Conservation (phyloP, 2,797 vertebrate species). For the Bufotes viridis region DNA sequence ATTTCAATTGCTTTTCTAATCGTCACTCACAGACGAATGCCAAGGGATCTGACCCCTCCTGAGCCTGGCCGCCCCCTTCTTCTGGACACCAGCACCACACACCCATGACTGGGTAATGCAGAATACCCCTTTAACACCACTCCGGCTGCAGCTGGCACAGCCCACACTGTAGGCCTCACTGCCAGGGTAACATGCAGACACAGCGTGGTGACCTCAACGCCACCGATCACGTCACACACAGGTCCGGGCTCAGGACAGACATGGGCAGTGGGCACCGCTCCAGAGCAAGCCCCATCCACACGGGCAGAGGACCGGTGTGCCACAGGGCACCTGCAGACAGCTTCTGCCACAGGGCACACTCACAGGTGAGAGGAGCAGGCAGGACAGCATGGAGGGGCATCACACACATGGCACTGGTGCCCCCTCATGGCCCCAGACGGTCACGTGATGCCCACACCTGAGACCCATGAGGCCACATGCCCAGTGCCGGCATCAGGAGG, state of each 20-base stretch:
- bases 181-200: not conserved
- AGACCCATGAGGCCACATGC: not conserved
- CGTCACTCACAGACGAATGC: not conserved
- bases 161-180: conserved; percentile 8
- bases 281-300: not conserved
- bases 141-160: not conserved
- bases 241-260: not conserved
- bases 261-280: not conserved
- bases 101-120: not conserved
- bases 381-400: not conserved
- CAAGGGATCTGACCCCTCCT: too few species aligned
- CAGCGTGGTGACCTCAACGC: not conserved
- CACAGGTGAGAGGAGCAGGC: not conserved
- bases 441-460: conserved; percentile 21
- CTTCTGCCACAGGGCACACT: not conserved
- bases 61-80: not conserved
- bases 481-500: not conserved
- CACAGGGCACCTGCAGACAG: not conserved
- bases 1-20: not conserved
- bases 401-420: not conserved
- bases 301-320: not conserved
- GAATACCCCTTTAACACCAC: not conserved
- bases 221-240: not conserved
- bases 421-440: not conserved
- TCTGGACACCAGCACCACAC: not conserved